Base-by-base conservation (phyloP, 2,888 invertebrate genomes). In the Parapristionchus giblindavisi region DNA sequence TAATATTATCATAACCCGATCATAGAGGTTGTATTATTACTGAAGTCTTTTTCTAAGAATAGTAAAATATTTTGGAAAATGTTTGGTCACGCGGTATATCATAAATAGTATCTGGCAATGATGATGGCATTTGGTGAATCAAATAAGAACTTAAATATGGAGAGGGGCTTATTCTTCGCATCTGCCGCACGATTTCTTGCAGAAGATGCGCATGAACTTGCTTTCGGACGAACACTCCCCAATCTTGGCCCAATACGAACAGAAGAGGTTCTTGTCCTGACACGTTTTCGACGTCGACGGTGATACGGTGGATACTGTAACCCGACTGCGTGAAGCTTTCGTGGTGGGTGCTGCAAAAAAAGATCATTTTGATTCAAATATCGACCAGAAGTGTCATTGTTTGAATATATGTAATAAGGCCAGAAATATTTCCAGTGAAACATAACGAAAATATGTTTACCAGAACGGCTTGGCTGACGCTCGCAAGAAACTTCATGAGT, bases 231-330 rank as follows among this genome's bases (percentile, higher is more conserved):
- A 80, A 77, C 88, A 88, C 75, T 88, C 88, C 29, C 82, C 88
- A 75, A 88, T 88, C 76, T 83, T 83, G 2, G 87, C 85, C 88
- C 88, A 88, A 70, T 88, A 88, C 36, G 86, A 84, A 77, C 88
- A 88, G 85, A 88, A 88, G 56, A 88, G 83, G 76, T 88, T 88
- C 75, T 84, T 84, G 79, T 88, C 88, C 24, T 79, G 80, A 58
- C 83, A 83, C 4, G 14, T 29, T 36, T 61, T 58, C n/a, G 21
- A 56, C n/a, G 14, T 11, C 61, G 61, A 61, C 14, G 61, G 27
- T 8, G 29, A 8, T 8, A 32, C n/a, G 24, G 60, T 24, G 0
- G 72, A 60, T 27, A 34, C 29, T 29, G 61, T 8, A 34, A 24
- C 8, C 56, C n/a, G 24, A 11, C 8, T 48, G 34, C 68, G 68